These are phyloP conservation scores for Gouania willdenowi DNA, from an alignment of 2,797 vertebrate genomes.

Conservation along the genomic window DNA sequence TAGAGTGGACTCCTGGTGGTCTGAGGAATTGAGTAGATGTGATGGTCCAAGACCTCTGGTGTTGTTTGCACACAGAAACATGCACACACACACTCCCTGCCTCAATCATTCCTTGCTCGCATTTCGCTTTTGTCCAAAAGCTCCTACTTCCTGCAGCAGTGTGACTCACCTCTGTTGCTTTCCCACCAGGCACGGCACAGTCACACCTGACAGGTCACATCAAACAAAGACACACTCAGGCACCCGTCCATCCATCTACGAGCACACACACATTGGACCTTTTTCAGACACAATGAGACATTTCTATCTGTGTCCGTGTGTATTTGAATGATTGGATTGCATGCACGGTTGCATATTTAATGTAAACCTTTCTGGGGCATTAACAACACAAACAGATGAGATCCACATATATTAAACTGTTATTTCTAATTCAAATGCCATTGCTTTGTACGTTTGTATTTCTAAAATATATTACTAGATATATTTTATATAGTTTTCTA, in stretches of 20 bases:
- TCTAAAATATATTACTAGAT: too few species aligned
- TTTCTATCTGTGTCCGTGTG: background rate
- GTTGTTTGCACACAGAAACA: background rate
- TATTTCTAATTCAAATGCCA: too few species aligned
- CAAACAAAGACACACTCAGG: conserved; percentile 27
- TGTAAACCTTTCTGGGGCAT: too few species aligned
- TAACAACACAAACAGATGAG: too few species aligned
- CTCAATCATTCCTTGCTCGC: conserved; percentile 1
- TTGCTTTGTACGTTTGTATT: too few species aligned
- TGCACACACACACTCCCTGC: conserved; percentile 1
- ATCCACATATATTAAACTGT: too few species aligned
- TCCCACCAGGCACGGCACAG: conserved; percentile 34
- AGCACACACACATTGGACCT: conserved; percentile 1
- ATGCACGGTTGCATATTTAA: too few species aligned
- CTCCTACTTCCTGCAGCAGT: conserved; percentile 1
- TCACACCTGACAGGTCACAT: conserved; percentile 51
- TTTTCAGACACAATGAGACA: conserved; percentile 7
- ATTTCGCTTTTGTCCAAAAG: background rate
- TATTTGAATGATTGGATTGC: conserved; percentile 1
- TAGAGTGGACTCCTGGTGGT: conserved; percentile 6
- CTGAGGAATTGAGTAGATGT: conserved; percentile 1
- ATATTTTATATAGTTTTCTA: too few species aligned
- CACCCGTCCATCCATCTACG: conserved; percentile 6
- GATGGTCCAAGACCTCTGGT: conserved; percentile 10
- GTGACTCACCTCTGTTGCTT: conserved; percentile 31